Base-by-base conservation (phyloP, 1,140 invertebrate species). In the Panagrolaimus sp. region DNA sequence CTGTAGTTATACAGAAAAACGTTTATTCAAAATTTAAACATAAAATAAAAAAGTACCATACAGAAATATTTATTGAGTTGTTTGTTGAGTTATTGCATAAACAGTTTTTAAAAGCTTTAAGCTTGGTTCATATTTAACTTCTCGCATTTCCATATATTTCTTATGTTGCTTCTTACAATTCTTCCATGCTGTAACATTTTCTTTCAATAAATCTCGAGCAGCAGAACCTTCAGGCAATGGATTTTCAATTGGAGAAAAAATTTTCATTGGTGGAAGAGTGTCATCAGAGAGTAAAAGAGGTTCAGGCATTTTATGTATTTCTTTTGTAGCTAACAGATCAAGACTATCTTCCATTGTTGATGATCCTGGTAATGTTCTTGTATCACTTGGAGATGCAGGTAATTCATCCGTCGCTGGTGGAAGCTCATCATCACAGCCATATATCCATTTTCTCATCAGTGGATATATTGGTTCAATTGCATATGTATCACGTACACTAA, bases 391-490 rank as follows among this genome's bases (percentile, higher is more conserved):
- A 27, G 27, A 66, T 7, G 53, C 9, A 14, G 57, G 70, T 48
- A 25, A 61, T 5, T 20, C 11, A 9, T 72, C 51, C 5, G 13
- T 11, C 9, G 68, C 11, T 38, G 45, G 9, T 31, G 31, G 14
- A 5, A 38, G 42, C 48, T 77, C 75, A 27, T 78, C 78, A 25
- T 25, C 1, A 23, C 51, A 27, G n/a, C 75, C 75, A 66, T 78
- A 76, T 76, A 77, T 78, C 75, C 75, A 77, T 62, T 71, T 78
- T 13, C 75, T 44, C 16, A 76, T 76, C 44, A 77, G 44, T 5
- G 73, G 31, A 45, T 78, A 77, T 14, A 77, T 74, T 8, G 72
- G 14, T 43, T 75, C 74, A 11, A 11, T 16, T 23, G 72, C 53
- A 7, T 47, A 73, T 13, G 25, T 38, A 42, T 77, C 75, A 7